Base-by-base conservation (phyloP, 2,888 invertebrate genomes). In the Stegophylla sp. region DNA sequence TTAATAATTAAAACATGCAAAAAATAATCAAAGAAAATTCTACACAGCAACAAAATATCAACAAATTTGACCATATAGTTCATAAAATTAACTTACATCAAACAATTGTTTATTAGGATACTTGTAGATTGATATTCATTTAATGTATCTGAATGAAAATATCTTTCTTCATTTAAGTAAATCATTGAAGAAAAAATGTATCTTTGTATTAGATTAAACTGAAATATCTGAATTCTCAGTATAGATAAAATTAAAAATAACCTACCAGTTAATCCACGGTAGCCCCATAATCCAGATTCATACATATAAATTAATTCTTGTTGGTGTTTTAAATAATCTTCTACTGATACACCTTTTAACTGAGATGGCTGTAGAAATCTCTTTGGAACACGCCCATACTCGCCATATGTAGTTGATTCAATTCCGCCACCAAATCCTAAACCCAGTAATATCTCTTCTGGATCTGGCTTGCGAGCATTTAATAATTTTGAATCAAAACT, bases 391-490 rank as follows among this genome's bases (percentile, higher is more conserved):
- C 95, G 90, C 81, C 92, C 91, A 84, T 91, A 90, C 85, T 84
- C 84, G 9, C 84, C 82, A 15, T 84, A 83, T 26, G 82, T 63
- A 41, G 69, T 56, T 41, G 81, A 83, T 56, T 79, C 76, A n/a
- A 72, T 73, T 26, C 82, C 82, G 28, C 73, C 93, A 0, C 94
- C 94, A 86, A 94, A 94, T 15, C 94, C 94, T 77, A 94, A 88
- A 83, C 92, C 93, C 73, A 94, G 87, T 43, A 97, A 89, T 79
- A 97, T 92, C 77, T 94, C 93, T 86, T 96, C 96, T 0, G 96
- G 96, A 88, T 97, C 95, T 28, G 94, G 93, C 85, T 91, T 92
- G 56, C 96, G 89, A 23, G 93, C 90, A 84, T 95, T 94, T 84
- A 96, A 87, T 72, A 96, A 89, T 59, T 74, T 75, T 86, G 93